Evolutionary conservation across 2,797 vertebrate species (phyloP).

Genomic region (Atherinosoma microstoma): DNA sequence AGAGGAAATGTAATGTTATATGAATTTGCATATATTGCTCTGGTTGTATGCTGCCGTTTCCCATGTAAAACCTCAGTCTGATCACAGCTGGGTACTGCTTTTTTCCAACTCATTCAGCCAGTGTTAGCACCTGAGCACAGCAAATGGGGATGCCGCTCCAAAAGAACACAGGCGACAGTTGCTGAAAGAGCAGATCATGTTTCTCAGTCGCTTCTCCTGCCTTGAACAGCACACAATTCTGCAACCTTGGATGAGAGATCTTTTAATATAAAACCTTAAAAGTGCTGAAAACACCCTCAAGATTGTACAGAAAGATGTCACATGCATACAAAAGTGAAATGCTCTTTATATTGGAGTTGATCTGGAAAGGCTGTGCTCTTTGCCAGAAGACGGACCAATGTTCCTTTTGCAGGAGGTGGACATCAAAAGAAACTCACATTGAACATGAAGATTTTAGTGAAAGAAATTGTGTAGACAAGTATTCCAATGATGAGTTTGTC

Average conservation of each 20-base stretch:
- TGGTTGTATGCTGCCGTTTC: not conserved
- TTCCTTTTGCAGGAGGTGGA: not conserved
- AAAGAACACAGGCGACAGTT: constrained; percentile 7
- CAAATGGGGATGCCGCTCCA: constrained; percentile 9
- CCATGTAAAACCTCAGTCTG: not conserved
- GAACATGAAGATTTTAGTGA: constrained; percentile 4
- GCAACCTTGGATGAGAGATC: constrained; percentile 1
- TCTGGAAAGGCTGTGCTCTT: not conserved
- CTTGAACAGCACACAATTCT: not conserved
- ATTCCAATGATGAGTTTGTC: not conserved
- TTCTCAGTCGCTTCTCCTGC: constrained; percentile 1
- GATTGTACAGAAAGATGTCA: not conserved
- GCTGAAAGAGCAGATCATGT: constrained; percentile 19
- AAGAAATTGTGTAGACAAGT: not conserved
- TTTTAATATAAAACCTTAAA: not conserved
- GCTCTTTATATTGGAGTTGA: not conserved
- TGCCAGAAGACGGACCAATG: not conserved
- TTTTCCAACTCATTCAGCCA: constrained; percentile 12
- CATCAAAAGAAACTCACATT: not conserved
- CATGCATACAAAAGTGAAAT: not conserved
- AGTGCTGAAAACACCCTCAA: not conserved
- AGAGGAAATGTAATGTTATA: too few relatives aligned
- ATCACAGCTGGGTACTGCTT: constrained; percentile 13
- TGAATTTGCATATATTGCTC: not conserved
- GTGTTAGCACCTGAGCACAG: constrained; percentile 15